Evolutionary conservation across 2,888 invertebrate species (phyloP).

Genomic region (Eueremaeus valkanovi): DNA sequence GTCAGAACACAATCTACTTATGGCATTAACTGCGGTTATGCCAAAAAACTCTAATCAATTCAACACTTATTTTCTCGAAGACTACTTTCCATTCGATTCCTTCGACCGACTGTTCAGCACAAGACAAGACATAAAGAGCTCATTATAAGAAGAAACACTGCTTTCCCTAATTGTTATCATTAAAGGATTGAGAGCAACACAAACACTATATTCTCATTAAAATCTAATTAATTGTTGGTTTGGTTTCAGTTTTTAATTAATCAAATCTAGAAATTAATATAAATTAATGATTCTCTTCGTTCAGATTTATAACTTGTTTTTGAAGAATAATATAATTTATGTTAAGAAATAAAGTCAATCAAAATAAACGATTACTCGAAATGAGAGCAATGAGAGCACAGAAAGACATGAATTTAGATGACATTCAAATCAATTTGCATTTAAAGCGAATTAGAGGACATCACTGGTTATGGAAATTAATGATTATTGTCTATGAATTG

Average conservation of each 20-base stretch:
- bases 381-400: not conserved
- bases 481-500: constrained; percentile 6
- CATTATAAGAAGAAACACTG: too few species aligned
- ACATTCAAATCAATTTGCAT: constrained; percentile 18
- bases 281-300: not conserved
- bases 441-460: constrained; percentile 20
- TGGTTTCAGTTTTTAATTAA: not conserved
- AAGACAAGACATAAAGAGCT: too few species aligned
- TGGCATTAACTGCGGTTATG: constrained; percentile 27
- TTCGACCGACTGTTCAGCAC: too few species aligned
- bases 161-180: too few species aligned
- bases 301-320: not conserved
- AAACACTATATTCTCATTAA: too few species aligned
- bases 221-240: too few species aligned
- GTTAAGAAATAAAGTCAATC: constrained; percentile 1
- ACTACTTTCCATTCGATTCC: not conserved
- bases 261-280: too few species aligned
- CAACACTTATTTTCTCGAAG: not conserved
- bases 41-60: constrained; percentile 25
- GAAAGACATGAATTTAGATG: not conserved
- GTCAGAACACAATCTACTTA: constrained; percentile 30
- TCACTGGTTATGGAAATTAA: constrained; percentile 7
- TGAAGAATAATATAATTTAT: not conserved
- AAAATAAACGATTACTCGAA: constrained; percentile 6
- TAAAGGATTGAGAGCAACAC: too few species aligned